Conservation (phyloP, 2,888 invertebrate genomes). For the Saturnia japonica region DNA sequence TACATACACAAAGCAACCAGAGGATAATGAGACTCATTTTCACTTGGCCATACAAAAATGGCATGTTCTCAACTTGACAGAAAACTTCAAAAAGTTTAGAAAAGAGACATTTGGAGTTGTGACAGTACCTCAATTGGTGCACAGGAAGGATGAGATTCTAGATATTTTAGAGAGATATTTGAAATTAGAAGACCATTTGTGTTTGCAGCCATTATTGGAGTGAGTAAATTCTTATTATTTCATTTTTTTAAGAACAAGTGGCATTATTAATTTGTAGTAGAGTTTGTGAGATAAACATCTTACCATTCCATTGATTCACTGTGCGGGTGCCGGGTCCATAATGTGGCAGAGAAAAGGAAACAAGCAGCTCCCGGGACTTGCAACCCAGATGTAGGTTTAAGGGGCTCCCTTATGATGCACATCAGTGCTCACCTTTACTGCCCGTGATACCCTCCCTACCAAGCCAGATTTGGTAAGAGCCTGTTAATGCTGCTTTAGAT, state of each 20-base stretch:
- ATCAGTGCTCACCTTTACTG: too few species aligned
- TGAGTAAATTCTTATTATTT: slow-evolving; percentile 75
- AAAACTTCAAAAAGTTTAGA: slow-evolving; percentile 89
- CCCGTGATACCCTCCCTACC: too few species aligned
- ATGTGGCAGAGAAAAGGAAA: too few species aligned
- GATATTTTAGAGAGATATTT: slow-evolving; percentile 88
- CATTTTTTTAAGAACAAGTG: background rate
- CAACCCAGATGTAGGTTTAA: too few species aligned
- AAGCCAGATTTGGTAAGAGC: too few species aligned
- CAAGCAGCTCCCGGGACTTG: too few species aligned
- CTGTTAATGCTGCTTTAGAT: too few species aligned
- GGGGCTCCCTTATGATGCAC: too few species aligned
- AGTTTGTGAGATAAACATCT: too few species aligned
- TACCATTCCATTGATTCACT: too few species aligned
- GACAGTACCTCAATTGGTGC: slow-evolving; percentile 92
- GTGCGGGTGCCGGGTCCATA: too few species aligned
- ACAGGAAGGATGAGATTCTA: slow-evolving; percentile 89
- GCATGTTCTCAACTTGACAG: slow-evolving; percentile 92
- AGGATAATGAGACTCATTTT: slow-evolving; percentile 90
- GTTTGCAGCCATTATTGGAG: slow-evolving; percentile 92
- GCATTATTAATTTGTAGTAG: too few species aligned
- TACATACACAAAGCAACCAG: slow-evolving; percentile 86
- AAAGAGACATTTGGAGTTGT: slow-evolving; percentile 88
- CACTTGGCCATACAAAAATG: slow-evolving; percentile 92
- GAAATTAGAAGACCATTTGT: slow-evolving; percentile 86